phyloP scores from a whole-genome alignment of 2,888 invertebrate species.

The Trichopria drosophilae region DNA sequence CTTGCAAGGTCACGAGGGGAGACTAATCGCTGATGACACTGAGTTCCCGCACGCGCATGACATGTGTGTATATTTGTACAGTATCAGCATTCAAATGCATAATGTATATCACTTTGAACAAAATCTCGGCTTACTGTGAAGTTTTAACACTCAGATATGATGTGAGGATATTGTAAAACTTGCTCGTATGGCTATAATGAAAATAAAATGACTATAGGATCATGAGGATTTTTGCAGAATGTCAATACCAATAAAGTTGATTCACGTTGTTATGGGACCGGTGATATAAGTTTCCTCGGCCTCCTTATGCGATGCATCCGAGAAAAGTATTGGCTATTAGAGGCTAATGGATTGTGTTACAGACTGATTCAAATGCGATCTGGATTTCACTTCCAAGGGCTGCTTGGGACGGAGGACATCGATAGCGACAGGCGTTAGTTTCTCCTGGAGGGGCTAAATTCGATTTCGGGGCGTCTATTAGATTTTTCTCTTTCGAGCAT shows the following conservation, averaged over 20 bases:
- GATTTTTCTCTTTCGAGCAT: constrained; percentile 50
- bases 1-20: constrained; percentile 27
- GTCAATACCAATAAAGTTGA: no score
- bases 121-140: no score
- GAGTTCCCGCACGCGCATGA: constrained; percentile 19
- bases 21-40: constrained; percentile 49
- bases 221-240: no score
- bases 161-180: no score
- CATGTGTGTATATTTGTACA: constrained; percentile 16
- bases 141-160: no score
- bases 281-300: constrained; percentile 24
- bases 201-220: no score
- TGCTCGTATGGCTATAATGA: no score
- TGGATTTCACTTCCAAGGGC: constrained; percentile 52
- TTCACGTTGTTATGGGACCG: no score
- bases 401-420: constrained; percentile 44
- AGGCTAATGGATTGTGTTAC: constrained; percentile 58
- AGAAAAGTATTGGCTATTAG: constrained; percentile 55
- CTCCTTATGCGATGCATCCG: constrained; percentile 29
- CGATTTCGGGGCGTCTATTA: constrained; percentile 54
- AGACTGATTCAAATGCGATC: constrained; percentile 58
- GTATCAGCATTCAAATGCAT: no score
- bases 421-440: constrained; percentile 41
- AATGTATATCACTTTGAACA: no score
- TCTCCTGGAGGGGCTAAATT: constrained; percentile 48